These are phyloP conservation scores for Gorsachius goisagi DNA, from an alignment of 2,113 vertebrate species.

Conservation along the genomic window DNA sequence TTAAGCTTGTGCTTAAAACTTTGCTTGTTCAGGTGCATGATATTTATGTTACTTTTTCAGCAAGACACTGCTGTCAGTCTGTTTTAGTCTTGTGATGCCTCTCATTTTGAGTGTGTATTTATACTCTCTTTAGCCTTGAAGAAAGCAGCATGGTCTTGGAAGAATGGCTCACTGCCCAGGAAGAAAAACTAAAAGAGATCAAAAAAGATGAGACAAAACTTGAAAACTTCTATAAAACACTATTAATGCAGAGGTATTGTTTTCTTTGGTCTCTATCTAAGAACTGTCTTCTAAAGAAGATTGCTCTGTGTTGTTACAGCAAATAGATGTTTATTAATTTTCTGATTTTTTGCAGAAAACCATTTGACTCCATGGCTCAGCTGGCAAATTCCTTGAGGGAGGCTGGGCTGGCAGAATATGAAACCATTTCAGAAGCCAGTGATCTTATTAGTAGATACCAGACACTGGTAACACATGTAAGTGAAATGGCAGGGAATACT, in stretches of 20 bases:
- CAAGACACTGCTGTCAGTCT: not conserved
- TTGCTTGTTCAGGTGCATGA: not conserved
- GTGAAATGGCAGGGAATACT: conserved; percentile 37
- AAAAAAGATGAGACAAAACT: conserved; percentile 24
- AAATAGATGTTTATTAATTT: not conserved
- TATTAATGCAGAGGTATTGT: conserved; percentile 68
- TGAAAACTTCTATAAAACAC: conserved; percentile 42
- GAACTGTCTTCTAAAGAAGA: not conserved
- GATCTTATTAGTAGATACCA: conserved; percentile 60
- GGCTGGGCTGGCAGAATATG: conserved; percentile 50
- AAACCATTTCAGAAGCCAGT: conserved; percentile 44
- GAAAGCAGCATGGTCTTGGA: conserved; percentile 50
- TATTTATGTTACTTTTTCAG: not conserved
- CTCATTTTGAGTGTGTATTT: not conserved
- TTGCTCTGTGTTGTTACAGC: not conserved
- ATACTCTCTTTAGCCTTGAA: conserved; percentile 63
- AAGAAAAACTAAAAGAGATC: conserved; percentile 61
- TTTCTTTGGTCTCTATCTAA: not conserved
- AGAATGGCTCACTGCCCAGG: conserved; percentile 69
- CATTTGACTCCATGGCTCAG: conserved; percentile 65
- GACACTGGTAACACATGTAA: conserved; percentile 16
- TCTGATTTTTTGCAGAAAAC: conserved; percentile 61
- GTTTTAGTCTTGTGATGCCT: not conserved
- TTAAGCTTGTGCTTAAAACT: not conserved
- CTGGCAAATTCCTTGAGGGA: conserved; percentile 63